A percentile compares a stretch with the other conserved stretches of the same genome.
Evolutionary conservation across 23 tunicate species (phyloP).

Genomic region (Ascidia mentula): DNA sequence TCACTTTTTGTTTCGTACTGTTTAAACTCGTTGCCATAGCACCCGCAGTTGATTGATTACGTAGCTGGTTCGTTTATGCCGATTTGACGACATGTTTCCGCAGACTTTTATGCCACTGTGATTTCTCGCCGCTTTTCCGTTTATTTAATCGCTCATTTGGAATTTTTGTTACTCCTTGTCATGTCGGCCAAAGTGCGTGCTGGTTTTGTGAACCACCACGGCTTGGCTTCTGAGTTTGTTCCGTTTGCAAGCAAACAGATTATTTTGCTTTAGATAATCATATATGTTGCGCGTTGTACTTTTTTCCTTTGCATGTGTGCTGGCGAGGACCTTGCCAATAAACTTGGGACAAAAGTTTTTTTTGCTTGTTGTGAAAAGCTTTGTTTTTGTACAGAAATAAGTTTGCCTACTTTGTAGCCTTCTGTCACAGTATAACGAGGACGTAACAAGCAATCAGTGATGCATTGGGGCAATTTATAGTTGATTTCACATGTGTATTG

Average conservation of each 20-base stretch:
- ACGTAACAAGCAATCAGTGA: too few species aligned
- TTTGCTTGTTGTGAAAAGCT: too few species aligned
- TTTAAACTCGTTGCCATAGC: slow-evolving; percentile 11
- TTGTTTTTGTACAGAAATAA: too few species aligned
- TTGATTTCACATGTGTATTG: too few species aligned
- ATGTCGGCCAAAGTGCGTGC: neutral
- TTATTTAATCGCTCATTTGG: neutral
- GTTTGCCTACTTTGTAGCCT: too few species aligned
- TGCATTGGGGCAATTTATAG: too few species aligned
- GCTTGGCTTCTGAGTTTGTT: neutral
- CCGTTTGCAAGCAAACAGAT: neutral
- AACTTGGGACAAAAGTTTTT: neutral
- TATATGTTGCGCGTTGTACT: slow-evolving; percentile 7
- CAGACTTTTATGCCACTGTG: slow-evolving; percentile 6
- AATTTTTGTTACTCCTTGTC: neutral
- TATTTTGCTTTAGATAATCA: slow-evolving; percentile 8
- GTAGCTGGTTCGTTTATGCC: neutral
- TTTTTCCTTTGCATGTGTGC: slow-evolving; percentile 6
- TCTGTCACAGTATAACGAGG: too few species aligned
- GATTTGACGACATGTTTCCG: neutral
- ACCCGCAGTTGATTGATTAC: neutral
- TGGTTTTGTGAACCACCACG: neutral
- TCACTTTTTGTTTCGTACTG: neutral
- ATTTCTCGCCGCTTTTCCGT: neutral
- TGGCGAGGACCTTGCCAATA: slow-evolving; percentile 3